Conservation (phyloP, 2,797 vertebrate genomes). For the Glossophaga mutica region DNA sequence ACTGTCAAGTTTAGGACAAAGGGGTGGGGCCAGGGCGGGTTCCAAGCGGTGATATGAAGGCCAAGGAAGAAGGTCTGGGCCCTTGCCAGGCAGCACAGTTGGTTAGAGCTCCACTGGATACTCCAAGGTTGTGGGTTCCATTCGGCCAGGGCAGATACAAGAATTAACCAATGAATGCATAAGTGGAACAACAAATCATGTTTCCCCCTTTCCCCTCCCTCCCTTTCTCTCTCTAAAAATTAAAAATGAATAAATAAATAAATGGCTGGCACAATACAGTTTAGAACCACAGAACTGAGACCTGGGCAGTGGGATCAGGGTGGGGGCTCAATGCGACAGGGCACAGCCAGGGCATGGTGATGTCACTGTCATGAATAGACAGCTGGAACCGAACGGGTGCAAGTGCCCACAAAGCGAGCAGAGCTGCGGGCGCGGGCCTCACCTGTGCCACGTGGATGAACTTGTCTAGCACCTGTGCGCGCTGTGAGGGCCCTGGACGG, state of each 20-base stretch:
- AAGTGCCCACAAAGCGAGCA: background rate
- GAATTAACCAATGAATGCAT: too few relatives aligned
- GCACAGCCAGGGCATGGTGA: background rate
- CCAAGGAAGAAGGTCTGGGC: background rate
- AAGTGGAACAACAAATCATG: too few relatives aligned
- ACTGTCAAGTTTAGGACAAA: background rate
- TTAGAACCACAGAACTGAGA: background rate
- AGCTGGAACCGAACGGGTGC: fast-evolving
- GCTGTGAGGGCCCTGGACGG: constrained; percentile 90
- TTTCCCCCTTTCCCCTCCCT: too few relatives aligned
- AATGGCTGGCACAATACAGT: background rate
- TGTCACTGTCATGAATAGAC: background rate
- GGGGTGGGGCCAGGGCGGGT: background rate
- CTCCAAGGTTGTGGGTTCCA: background rate
- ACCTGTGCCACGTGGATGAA: constrained; percentile 94
- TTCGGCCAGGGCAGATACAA: background rate
- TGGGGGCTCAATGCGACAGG: background rate
- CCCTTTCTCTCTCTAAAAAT: too few relatives aligned
- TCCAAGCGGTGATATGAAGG: background rate
- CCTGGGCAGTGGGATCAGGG: background rate
- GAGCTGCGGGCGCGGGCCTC: background rate
- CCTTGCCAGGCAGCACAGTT: background rate
- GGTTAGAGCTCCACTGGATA: background rate
- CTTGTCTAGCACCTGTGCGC: constrained; percentile 93
- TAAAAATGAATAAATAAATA: too few relatives aligned